Conservation (phyloP, 2,797 vertebrate genomes). For the Ceryle rudis region DNA sequence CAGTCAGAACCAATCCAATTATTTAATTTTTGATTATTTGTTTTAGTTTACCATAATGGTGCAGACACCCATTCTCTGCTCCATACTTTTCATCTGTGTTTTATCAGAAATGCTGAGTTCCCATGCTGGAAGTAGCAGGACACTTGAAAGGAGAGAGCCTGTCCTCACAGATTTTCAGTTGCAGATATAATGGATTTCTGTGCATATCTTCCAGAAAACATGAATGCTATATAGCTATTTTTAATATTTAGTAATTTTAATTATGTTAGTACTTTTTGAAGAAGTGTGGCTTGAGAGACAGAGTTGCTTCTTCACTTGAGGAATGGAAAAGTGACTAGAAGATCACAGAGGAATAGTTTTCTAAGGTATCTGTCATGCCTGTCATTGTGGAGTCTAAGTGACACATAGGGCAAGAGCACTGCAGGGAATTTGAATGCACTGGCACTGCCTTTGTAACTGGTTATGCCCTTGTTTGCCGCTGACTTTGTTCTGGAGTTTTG, state of each 20-base stretch:
- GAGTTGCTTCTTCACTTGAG: neutral
- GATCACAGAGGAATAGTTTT: neutral
- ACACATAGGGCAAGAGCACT: neutral
- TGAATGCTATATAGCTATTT: neutral
- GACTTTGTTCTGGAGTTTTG: neutral
- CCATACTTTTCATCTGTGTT: neutral
- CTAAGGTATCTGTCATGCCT: neutral
- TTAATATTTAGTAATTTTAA: neutral
- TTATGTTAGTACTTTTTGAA: neutral
- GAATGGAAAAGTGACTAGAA: neutral
- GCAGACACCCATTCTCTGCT: neutral
- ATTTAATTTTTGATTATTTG: neutral
- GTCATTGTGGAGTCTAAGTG: neutral
- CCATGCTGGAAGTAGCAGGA: neutral
- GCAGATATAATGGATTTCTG: neutral
- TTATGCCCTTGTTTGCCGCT: neutral
- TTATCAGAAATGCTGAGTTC: neutral
- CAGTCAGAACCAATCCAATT: neutral
- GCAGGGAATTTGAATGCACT: neutral
- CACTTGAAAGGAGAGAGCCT: neutral
- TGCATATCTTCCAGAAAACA: neutral
- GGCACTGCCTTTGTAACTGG: neutral
- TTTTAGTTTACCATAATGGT: neutral
- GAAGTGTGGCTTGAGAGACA: neutral
- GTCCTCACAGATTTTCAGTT: neutral